These are phyloP conservation scores for Egretta garzetta DNA, from an alignment of 2,113 vertebrate species.

Conservation along the genomic window DNA sequence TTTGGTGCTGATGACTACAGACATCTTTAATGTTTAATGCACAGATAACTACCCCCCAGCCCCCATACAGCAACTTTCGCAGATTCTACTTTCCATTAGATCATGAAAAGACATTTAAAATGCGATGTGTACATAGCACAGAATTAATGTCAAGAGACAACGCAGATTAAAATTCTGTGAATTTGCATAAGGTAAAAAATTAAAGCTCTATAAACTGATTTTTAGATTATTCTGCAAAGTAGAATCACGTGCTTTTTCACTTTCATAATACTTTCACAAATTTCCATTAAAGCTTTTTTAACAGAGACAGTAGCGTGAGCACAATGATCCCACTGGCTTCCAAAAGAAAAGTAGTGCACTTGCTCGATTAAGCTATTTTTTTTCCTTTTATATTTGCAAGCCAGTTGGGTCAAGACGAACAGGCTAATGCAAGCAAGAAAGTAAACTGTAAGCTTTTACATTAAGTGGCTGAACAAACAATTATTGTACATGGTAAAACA, in stretches of 20 bases:
- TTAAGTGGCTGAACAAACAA: conserved; percentile 42
- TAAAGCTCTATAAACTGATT: conserved; percentile 76
- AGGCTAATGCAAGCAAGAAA: conserved; percentile 53
- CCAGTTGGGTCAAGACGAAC: conserved; percentile 57
- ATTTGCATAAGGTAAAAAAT: conserved; percentile 66
- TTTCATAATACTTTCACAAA: conserved; percentile 56
- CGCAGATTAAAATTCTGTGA: conserved; percentile 53
- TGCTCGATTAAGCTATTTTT: neutral
- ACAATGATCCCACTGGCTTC: conserved; percentile 30
- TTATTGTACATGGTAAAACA: neutral
- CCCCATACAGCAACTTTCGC: conserved; percentile 44
- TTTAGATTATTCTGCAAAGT: conserved; percentile 76
- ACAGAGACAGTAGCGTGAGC: conserved; percentile 51
- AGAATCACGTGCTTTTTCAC: conserved; percentile 52
- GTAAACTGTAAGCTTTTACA: conserved; percentile 28
- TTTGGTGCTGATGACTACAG: conserved; percentile 66
- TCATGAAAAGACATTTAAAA: conserved; percentile 44
- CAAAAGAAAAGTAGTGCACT: conserved; percentile 40
- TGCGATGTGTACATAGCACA: conserved; percentile 16
- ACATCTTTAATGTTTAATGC: conserved; percentile 61
- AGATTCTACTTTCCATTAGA: conserved; percentile 68
- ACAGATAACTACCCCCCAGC: conserved; percentile 44
- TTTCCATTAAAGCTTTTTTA: conserved; percentile 74
- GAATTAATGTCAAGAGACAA: conserved; percentile 38
- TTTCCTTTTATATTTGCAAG: conserved; percentile 47